These are phyloP conservation scores for Cyprinodon diabolis DNA, from an alignment of 2,797 vertebrate genomes.

Conservation along the genomic window DNA sequence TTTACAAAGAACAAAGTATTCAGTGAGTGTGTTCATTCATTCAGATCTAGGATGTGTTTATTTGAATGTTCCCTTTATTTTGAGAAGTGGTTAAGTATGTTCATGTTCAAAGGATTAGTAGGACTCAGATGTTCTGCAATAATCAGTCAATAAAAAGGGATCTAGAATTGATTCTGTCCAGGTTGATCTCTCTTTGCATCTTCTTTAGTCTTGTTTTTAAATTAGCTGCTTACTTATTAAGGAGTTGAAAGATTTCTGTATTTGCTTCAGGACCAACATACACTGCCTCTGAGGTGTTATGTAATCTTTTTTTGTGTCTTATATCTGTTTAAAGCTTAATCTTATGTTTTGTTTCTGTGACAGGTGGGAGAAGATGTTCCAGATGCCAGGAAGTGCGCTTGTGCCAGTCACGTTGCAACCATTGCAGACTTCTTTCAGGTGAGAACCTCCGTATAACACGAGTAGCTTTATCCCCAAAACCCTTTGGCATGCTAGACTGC, in stretches of 20 bases:
- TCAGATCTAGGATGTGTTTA: no score
- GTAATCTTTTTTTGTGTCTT: neutral
- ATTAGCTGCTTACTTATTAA: neutral
- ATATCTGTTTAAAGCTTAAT: neutral
- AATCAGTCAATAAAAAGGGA: neutral
- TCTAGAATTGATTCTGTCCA: neutral
- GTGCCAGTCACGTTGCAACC: constrained; percentile 95
- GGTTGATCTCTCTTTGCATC: neutral
- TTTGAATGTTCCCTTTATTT: no score
- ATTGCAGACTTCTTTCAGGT: constrained; percentile 98
- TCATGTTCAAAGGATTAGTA: neutral
- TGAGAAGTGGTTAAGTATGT: neutral
- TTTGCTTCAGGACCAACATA: neutral
- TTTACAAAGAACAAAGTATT: no score
- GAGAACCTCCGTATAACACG: constrained; percentile 7
- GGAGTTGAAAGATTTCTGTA: neutral
- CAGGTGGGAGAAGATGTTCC: constrained; percentile 97
- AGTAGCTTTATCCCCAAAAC: neutral
- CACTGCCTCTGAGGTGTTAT: neutral
- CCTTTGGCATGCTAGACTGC: neutral
- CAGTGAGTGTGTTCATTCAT: no score
- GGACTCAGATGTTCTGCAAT: neutral
- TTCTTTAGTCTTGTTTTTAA: neutral
- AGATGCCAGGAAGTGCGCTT: constrained; percentile 94
- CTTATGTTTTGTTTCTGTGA: neutral